These are phyloP conservation scores for Haliclystus octoradiatus DNA, from an alignment of 30 jellyfish, hydroid and myxozoan genomes.

Conservation along the genomic window DNA sequence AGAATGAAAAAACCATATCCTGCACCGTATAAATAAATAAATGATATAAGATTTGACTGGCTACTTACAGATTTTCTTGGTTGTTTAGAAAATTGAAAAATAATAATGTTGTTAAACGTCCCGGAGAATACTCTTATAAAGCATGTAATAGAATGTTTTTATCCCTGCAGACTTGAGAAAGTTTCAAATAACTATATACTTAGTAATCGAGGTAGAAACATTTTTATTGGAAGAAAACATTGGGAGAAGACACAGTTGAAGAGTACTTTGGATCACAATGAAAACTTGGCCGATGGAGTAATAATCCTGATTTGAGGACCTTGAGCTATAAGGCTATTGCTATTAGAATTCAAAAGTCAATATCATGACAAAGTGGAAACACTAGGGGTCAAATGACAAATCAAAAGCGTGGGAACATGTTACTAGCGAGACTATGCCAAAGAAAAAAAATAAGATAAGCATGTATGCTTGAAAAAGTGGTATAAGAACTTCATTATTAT, in stretches of 20 bases:
- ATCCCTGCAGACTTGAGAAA: constrained; percentile 43
- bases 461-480: too few relatives aligned
- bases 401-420: too few relatives aligned
- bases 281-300: constrained; percentile 17
- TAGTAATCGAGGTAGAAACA: constrained; percentile 22
- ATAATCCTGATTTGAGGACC: constrained; percentile 10
- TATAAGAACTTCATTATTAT: too few relatives aligned
- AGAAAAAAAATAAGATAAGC: too few relatives aligned
- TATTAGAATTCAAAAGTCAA: neutral
- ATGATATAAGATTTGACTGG: constrained; percentile 1
- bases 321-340: neutral
- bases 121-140: neutral
- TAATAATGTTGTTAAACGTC: neutral
- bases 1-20: neutral
- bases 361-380: constrained; percentile 12
- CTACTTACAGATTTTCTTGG: neutral
- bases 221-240: constrained; percentile 14
- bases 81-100: neutral
- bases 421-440: too few relatives aligned
- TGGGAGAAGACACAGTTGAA: constrained; percentile 24
- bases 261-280: constrained; percentile 33
- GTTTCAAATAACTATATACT: constrained; percentile 20
- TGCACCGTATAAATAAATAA: neutral
- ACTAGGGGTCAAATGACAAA: too few relatives aligned
- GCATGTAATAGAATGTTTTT: constrained; percentile 30